Base-by-base conservation (phyloP, 2,888 invertebrate species). In the Frankliniella fusca region DNA sequence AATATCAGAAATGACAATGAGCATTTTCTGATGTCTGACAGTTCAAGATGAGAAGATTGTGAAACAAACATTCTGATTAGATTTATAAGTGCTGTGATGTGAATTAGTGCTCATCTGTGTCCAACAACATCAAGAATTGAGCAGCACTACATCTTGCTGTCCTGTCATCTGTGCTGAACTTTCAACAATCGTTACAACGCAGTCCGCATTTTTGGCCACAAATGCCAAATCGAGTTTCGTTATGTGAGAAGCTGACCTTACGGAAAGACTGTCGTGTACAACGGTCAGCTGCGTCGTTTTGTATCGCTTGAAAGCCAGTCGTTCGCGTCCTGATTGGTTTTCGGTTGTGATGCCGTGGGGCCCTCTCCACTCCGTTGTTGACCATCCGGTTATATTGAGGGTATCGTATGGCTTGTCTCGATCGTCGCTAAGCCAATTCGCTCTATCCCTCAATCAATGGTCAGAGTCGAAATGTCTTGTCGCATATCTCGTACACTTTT, bases 331-430 rank as follows among this genome's bases (percentile, higher is more conserved):
- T 76, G 70, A 27, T 27, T 27, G 70, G 70, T 2, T 76, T 54
- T 27, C 70, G 20, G n/a, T 27, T 12, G 1, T 76, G 70, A 76
- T 76, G 70, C 27, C 27, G 61, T 61, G 61, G 61, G 61, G 61
- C 61, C 61, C n/a, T 76, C 70, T 76, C 27, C 61, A 61, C 70
- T 76, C 70, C 70, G 70, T 76, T 76, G 23, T n/a, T 76, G 70
- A 76, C 70, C 70, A 76, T 76, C 27, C 70, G 70, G 70, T 23
- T 76, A 76, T 76, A 76, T 27, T 76, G 70, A 76, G 70, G 70
- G 70, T 76, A 76, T 27, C 70, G 70, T 27, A 27, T 76, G 70
- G 70, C 70, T 76, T 76, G 12, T 23, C 27, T 27, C 70, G 70
- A n/a, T 27, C 70, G 70, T 23, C 70, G 70, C 70, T 76, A 27